A percentile compares a stretch with the other conserved stretches of the same genome.
phyloP scores from a whole-genome alignment of 2,888 invertebrate genomes.

The Neoaliturus tenellus region DNA sequence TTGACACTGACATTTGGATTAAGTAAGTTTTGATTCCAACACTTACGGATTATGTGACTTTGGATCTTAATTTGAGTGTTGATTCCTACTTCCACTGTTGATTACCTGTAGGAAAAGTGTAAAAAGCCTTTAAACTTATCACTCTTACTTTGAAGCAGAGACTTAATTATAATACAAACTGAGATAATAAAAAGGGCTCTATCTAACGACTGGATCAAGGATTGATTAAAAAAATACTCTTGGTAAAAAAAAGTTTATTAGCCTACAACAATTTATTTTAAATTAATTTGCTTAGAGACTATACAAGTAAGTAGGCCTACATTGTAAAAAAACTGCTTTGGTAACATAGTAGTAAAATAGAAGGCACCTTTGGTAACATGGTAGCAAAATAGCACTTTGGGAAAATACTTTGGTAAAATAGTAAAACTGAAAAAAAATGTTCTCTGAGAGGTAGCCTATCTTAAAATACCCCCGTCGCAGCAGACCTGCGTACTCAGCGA shows the following conservation, averaged over 20 bases:
- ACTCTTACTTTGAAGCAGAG: not conserved
- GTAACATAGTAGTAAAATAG: slow-evolving; percentile 5
- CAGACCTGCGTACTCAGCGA: too few relatives aligned
- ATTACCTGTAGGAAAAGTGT: not conserved
- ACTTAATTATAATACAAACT: too few relatives aligned
- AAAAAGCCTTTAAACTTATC: not conserved
- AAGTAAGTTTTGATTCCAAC: too few relatives aligned
- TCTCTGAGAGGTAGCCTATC: slow-evolving; percentile 1
- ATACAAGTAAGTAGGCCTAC: too few relatives aligned
- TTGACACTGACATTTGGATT: too few relatives aligned
- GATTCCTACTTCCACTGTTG: slow-evolving; percentile 15
- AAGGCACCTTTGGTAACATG: not conserved
- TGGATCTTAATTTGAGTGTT: not conserved
- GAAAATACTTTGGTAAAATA: slow-evolving; percentile 8
- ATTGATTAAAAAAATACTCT: slow-evolving; percentile 16
- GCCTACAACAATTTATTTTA: not conserved
- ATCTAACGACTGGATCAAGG: not conserved
- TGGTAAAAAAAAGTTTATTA: too few relatives aligned
- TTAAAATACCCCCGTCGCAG: too few relatives aligned
- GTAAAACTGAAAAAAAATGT: not conserved
- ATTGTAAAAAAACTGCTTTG: slow-evolving; percentile 11
- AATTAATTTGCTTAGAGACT: not conserved
- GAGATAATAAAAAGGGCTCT: not conserved
- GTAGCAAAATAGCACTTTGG: too few relatives aligned
- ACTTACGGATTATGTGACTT: too few relatives aligned